Conservation (phyloP, 1,140 invertebrate species). For the Anastatus disparis region DNA sequence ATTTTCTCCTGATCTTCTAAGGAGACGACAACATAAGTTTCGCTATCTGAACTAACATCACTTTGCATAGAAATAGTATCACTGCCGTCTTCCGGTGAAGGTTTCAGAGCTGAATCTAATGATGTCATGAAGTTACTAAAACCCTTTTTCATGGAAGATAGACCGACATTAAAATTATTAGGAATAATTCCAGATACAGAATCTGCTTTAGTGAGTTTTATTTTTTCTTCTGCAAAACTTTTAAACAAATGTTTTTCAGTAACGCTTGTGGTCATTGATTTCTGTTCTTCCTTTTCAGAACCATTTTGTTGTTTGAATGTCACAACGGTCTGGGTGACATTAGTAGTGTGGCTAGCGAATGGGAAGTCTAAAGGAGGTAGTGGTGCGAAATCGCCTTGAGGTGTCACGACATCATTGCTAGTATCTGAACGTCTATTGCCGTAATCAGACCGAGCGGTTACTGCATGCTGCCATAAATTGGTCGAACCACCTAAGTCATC, state of each 20-base stretch:
- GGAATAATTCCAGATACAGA: constrained; percentile 52
- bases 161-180: constrained; percentile 68
- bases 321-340: constrained; percentile 47
- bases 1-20: constrained; percentile 72
- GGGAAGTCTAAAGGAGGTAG: constrained; percentile 59
- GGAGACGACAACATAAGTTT: constrained; percentile 78
- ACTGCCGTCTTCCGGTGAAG: constrained; percentile 75
- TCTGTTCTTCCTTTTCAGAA: constrained; percentile 50
- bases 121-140: constrained; percentile 83
- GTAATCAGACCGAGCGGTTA: constrained; percentile 53
- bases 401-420: constrained; percentile 59
- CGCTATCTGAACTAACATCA: constrained; percentile 84
- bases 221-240: constrained; percentile 17
- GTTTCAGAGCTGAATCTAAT: constrained; percentile 80
- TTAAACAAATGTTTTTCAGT: constrained; percentile 23
- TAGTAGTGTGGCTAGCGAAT: not conserved
- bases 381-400: constrained; percentile 60
- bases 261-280: not conserved
- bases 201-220: constrained; percentile 47
- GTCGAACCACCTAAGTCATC: constrained; percentile 70
- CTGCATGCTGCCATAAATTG: constrained; percentile 48
- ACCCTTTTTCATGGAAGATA: constrained; percentile 82
- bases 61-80: constrained; percentile 77
- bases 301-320: constrained; percentile 63
- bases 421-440: constrained; percentile 59